A percentile compares a stretch with the other conserved stretches of the same genome.
phyloP scores from a whole-genome alignment of 2,113 vertebrate genomes.

The Clarias magur region DNA sequence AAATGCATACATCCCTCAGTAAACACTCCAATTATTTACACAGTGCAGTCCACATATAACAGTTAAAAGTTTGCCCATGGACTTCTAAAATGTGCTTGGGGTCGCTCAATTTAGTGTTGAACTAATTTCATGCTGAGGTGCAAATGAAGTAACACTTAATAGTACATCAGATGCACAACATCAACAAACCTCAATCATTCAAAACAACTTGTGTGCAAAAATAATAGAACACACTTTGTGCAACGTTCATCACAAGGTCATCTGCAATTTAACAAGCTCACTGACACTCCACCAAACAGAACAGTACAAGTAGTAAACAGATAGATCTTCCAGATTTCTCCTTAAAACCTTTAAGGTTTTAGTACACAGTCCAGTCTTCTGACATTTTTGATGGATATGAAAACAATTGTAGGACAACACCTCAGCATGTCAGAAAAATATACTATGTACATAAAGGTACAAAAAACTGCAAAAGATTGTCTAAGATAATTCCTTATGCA shows the following conservation, averaged over 20 bases:
- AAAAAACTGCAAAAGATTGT: slow-evolving; percentile 40
- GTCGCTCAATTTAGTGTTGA: slow-evolving; percentile 49
- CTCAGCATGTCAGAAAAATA: slow-evolving; percentile 31
- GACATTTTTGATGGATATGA: slow-evolving; percentile 1
- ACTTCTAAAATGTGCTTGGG: slow-evolving; percentile 64
- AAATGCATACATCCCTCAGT: slow-evolving; percentile 58
- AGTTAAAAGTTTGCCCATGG: slow-evolving; percentile 59
- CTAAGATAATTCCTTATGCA: slow-evolving; percentile 8
- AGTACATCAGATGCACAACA: slow-evolving; percentile 75
- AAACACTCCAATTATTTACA: slow-evolving; percentile 8
- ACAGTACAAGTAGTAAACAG: slow-evolving; percentile 10
- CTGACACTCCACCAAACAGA: slow-evolving; percentile 9
- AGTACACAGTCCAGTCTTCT: not conserved
- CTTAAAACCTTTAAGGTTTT: not conserved
- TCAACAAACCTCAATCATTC: slow-evolving; percentile 76
- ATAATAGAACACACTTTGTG: slow-evolving; percentile 39
- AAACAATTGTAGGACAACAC: slow-evolving; percentile 5
- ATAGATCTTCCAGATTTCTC: not conserved
- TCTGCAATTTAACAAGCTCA: not conserved
- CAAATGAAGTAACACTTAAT: slow-evolving; percentile 76
- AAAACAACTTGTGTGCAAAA: slow-evolving; percentile 81
- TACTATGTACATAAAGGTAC: slow-evolving; percentile 36
- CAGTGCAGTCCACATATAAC: slow-evolving; percentile 47
- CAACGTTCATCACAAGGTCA: not conserved
- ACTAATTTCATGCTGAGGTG: slow-evolving; percentile 76